These are phyloP conservation scores for Hoplias malabaricus DNA, from an alignment of 2,113 vertebrate species.

Conservation along the genomic window DNA sequence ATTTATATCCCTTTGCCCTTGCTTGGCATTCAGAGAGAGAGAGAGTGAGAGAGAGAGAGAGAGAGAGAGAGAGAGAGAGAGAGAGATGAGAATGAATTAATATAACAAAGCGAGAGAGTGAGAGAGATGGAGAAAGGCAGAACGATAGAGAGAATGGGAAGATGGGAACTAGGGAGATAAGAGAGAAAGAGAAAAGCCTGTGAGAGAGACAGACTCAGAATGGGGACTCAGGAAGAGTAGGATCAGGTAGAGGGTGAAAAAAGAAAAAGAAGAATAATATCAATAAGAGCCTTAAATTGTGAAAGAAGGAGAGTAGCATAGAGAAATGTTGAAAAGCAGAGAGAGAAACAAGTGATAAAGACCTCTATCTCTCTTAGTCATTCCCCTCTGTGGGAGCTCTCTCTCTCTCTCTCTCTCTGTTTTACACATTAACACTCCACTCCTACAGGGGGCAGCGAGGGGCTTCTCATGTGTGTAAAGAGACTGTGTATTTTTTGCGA, in stretches of 20 bases:
- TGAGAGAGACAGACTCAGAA: not conserved
- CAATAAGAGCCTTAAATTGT: no score
- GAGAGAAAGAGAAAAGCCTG: not conserved
- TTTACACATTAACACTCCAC: conserved; percentile 9
- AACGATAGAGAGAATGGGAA: not conserved
- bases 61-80: not conserved
- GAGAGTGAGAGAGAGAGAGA: not conserved
- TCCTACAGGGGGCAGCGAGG: not conserved
- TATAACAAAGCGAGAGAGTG: not conserved
- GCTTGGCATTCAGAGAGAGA: no score
- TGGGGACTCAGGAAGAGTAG: not conserved
- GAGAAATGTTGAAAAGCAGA: no score
- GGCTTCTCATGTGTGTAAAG: not conserved
- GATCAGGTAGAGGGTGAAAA: not conserved
- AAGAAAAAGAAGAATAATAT: not conserved
- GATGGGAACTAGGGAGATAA: not conserved
- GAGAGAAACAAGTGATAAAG: not conserved
- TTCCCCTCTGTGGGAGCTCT: not conserved
- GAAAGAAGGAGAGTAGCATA: not conserved
- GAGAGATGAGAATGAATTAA: not conserved
- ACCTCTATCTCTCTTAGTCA: not conserved
- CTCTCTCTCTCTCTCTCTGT: not conserved
- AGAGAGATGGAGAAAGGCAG: not conserved
- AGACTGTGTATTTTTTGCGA: not conserved
- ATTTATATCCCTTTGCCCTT: no score